Evolutionary conservation across 2,888 invertebrate genomes (phyloP).

Genomic region (Lobophora halterata): DNA sequence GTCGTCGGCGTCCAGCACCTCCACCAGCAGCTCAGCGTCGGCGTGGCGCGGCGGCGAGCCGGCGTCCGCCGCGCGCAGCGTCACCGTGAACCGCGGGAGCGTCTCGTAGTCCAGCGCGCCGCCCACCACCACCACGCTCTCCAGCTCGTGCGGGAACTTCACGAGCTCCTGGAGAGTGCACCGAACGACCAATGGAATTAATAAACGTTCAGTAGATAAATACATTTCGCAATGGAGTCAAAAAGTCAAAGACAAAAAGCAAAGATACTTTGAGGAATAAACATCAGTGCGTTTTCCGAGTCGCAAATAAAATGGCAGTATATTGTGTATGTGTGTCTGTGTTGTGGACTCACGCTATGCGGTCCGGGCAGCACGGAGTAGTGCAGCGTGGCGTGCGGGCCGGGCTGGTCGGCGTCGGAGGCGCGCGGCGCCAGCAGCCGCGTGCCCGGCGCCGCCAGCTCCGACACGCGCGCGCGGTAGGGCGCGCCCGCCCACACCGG

Average conservation of each 20-base stretch:
- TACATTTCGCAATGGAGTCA: too few relatives aligned
- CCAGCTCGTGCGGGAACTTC: conserved; percentile 91
- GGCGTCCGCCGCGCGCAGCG: conserved; percentile 88
- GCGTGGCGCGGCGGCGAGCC: conserved; percentile 89
- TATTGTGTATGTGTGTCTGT: not conserved
- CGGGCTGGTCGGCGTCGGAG: conserved; percentile 91
- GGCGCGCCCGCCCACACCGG: conserved; percentile 91
- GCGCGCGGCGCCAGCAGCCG: conserved; percentile 89
- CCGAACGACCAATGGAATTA: too few relatives aligned
- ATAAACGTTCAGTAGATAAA: too few relatives aligned
- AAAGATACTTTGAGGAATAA: too few relatives aligned
- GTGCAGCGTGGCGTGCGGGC: conserved; percentile 92
- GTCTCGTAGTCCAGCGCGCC: conserved; percentile 92
- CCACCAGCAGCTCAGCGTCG: conserved; percentile 87
- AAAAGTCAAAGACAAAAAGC: too few relatives aligned
- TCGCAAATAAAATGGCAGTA: not conserved
- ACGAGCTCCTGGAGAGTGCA: conserved; percentile 84
- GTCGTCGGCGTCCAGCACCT: conserved; percentile 93
- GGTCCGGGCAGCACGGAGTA: conserved; percentile 91
- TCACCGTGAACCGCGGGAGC: conserved; percentile 87
- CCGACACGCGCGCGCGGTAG: conserved; percentile 90
- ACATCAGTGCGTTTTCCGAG: too few relatives aligned
- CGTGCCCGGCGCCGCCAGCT: conserved; percentile 86
- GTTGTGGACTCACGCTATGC: conserved; percentile 82
- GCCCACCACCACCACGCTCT: conserved; percentile 89